Percentiles rank a stretch among this genome's conserved stretches.
Conservation (phyloP, 2,113 vertebrate genomes). For the Phycodurus eques region DNA sequence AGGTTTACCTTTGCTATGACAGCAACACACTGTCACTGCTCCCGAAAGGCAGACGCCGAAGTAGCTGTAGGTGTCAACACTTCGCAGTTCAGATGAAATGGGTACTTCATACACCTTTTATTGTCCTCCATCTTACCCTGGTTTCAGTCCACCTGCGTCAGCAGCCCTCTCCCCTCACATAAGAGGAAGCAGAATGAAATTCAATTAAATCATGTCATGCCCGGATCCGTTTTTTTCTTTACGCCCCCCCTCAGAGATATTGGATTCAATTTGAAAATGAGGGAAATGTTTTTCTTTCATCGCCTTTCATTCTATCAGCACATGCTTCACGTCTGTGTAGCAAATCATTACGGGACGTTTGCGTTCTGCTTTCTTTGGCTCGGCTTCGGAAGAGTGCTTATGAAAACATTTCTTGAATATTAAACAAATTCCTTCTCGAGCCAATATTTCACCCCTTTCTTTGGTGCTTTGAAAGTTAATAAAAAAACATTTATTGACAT, state of each 20-base stretch:
- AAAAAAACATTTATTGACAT: background rate
- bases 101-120: conserved; percentile 48
- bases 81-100: conserved; percentile 6
- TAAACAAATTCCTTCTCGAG: background rate
- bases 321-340: background rate
- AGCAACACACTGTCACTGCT: background rate
- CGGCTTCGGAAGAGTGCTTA: background rate
- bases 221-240: background rate
- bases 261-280: background rate
- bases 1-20: conserved; percentile 36
- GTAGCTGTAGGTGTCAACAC: background rate
- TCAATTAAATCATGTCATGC: conserved; percentile 6
- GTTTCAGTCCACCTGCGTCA: conserved; percentile 40
- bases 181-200: conserved; percentile 2
- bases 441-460: background rate
- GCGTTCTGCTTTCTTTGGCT: background rate
- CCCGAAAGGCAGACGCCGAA: conserved; percentile 4
- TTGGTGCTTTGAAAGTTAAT: background rate
- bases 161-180: conserved; percentile 20
- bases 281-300: background rate
- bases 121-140: background rate
- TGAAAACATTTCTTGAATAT: background rate
- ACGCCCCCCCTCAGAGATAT: background rate
- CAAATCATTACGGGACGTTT: background rate
- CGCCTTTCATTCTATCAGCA: background rate